phyloP scores from a whole-genome alignment of 2,888 invertebrate genomes.

The Luffia ferchaultella region DNA sequence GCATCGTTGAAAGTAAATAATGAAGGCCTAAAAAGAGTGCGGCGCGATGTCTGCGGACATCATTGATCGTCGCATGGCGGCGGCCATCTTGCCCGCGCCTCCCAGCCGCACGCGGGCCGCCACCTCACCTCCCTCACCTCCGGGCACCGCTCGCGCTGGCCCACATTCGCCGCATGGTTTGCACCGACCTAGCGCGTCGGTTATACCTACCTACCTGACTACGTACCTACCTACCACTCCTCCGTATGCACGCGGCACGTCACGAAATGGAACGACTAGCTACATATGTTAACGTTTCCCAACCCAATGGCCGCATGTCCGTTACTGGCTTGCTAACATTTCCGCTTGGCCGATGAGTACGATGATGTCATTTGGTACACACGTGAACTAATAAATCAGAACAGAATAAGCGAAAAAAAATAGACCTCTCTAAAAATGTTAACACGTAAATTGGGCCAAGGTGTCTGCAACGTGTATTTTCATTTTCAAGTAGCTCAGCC shows the following conservation, averaged over 20 bases:
- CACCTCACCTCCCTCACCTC: slow-evolving; percentile 33
- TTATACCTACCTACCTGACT: too few species aligned
- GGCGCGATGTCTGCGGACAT: slow-evolving; percentile 54
- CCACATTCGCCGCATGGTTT: slow-evolving; percentile 53
- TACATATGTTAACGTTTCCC: background rate
- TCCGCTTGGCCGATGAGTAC: background rate
- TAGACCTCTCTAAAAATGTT: too few species aligned
- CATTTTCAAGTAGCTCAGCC: too few species aligned
- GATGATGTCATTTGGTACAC: background rate
- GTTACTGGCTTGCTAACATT: background rate
- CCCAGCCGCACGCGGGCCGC: slow-evolving; percentile 46
- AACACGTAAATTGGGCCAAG: too few species aligned
- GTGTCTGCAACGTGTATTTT: too few species aligned
- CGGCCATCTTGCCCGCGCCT: slow-evolving; percentile 64
- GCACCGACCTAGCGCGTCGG: background rate
- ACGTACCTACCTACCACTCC: too few species aligned
- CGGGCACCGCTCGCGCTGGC: slow-evolving; percentile 47
- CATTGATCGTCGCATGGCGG: slow-evolving; percentile 64
- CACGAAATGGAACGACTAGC: background rate
- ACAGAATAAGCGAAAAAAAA: too few species aligned
- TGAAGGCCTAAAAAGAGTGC: background rate
- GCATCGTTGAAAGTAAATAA: background rate
- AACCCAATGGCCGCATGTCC: background rate
- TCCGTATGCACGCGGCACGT: too few species aligned
- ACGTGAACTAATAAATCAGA: background rate